Base-by-base conservation (phyloP, 2,797 vertebrate species). In the Dallia pectoralis region DNA sequence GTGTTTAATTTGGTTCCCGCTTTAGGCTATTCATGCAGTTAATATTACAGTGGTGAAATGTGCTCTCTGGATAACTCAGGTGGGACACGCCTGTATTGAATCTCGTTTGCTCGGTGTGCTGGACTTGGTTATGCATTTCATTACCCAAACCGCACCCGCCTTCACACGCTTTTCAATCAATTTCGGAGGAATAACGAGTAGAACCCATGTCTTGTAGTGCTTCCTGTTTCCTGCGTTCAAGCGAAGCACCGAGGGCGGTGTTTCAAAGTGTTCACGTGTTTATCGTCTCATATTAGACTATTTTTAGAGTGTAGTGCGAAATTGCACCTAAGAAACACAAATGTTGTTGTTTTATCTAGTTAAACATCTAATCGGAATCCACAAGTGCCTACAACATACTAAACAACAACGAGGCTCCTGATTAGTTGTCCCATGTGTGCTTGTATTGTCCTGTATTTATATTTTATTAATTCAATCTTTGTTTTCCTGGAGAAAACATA, bases 21-120 rank as follows among this genome's bases (percentile, higher is more conserved):
- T 91, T 89, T 79, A 87, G 89, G 91, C 91, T 89, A 88, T 92
- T 89, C 91, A 80, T 86, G 77, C 84, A 77, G 82, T 87, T 88
- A 89, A 90, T 90, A 90, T 89, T 86, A 84, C 85, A 82, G 80
- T 79, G 80, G 75, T 63, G 82, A 87, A 77, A 82, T 86, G 82
- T 89, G 82, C 85, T 82, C 84, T 84, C 81, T 79, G 0, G 3
- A 14, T 79, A 85, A 87, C 82, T 91, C 88, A 89, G 86, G 79
- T 87, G 88, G 88, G 89, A 92, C 86, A 66, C 73, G 29, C 66
- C 73, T 73, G 83, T 86, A 90, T 88, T 85, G 85, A 90, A 85
- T 81, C 77, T 67, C 40, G 14, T 9, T 12, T 71, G 71, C 73
- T 81, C 79, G 59, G 77, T 82, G 85, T 83, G 84, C 81, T 75